These are phyloP conservation scores for Istiophorus platypterus DNA, from an alignment of 2,113 vertebrate genomes.

Conservation along the genomic window DNA sequence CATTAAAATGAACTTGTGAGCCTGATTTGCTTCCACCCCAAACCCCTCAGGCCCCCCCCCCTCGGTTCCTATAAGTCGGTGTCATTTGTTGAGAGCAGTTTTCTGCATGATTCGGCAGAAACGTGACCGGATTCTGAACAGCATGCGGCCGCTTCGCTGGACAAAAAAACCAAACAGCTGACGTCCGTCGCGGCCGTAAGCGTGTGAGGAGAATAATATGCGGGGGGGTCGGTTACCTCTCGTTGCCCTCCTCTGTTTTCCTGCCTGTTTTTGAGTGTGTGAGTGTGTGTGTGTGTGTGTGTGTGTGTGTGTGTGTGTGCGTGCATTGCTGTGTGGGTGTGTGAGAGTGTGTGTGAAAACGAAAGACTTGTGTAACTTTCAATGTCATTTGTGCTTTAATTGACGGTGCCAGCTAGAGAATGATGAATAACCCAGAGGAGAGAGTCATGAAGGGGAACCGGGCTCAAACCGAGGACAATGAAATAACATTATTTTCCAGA, in stretches of 20 bases:
- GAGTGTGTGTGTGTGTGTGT: not conserved
- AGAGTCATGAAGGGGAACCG: not conserved
- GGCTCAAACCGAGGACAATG: not conserved
- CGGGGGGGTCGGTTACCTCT: conserved; percentile 21
- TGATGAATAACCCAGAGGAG: not conserved
- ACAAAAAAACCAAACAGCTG: conserved; percentile 45
- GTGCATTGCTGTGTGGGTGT: not conserved
- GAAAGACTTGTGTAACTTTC: not conserved
- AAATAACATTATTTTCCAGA: not conserved
- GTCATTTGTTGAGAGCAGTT: conserved; percentile 26
- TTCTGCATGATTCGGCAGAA: conserved; percentile 44
- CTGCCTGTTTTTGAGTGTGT: conserved; percentile 4
- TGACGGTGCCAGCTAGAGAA: not conserved
- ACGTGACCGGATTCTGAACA: conserved; percentile 51
- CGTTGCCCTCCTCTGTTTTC: conserved; percentile 9
- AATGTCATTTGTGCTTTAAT: not conserved
- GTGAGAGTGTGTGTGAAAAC: not conserved
- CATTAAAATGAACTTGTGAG: not conserved
- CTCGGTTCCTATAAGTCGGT: conserved; percentile 19
- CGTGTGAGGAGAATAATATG: conserved; percentile 27
- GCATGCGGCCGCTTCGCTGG: not conserved
- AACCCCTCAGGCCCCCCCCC: too few species aligned
- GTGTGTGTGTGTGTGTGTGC: not conserved
- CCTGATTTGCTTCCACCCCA: conserved; percentile 6
- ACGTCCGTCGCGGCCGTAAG: conserved; percentile 3